Evolutionary conservation across 1,140 invertebrate species (phyloP).

Genomic region (Meloidogyne hapla): DNA sequence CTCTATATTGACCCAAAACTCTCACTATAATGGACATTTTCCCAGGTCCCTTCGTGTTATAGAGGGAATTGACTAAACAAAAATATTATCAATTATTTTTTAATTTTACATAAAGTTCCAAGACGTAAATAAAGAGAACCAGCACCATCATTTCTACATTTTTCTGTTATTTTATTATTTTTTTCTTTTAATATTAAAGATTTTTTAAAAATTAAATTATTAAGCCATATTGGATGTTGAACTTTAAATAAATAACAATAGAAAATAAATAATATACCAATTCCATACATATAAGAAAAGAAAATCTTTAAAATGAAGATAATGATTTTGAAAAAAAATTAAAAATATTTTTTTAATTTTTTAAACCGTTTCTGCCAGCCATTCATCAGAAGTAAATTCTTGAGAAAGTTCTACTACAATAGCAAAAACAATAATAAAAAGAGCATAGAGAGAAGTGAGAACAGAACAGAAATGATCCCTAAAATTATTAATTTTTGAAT

Average conservation of each 20-base stretch:
- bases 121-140: conserved; percentile 26
- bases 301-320: conserved; percentile 53
- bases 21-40: no score
- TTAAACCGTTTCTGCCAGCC: conserved; percentile 57
- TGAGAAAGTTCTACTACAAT: conserved; percentile 60
- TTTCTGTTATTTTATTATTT: not conserved
- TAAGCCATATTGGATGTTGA: conserved; percentile 51
- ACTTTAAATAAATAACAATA: conserved; percentile 62
- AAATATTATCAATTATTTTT: not conserved
- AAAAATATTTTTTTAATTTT: not conserved
- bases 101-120: conserved; percentile 18
- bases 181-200: not conserved
- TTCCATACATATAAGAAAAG: conserved; percentile 60
- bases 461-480: conserved; percentile 60
- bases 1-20: no score
- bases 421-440: conserved; percentile 61
- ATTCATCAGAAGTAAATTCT: conserved; percentile 59
- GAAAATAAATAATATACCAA: conserved; percentile 56
- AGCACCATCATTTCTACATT: not conserved
- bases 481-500: conserved; percentile 28
- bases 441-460: conserved; percentile 55
- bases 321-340: conserved; percentile 9
- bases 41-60: no score
- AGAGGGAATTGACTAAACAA: not conserved
- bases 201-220: conserved; percentile 20